Evolutionary conservation across 1,140 invertebrate species (phyloP).

Genomic region (Neelides sp.): DNA sequence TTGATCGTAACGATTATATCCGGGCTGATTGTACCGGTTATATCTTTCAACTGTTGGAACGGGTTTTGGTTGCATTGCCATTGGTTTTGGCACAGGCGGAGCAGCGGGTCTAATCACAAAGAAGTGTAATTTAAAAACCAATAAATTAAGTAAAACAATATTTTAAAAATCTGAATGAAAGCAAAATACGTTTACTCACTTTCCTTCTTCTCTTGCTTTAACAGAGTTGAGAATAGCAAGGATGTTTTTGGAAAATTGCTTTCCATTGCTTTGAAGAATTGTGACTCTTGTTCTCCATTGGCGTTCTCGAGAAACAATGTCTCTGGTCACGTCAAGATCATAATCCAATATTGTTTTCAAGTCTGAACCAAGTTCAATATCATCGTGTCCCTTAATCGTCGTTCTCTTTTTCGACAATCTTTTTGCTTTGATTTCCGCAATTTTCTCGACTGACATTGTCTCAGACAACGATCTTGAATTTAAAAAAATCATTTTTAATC

Average conservation of each 20-base stretch:
- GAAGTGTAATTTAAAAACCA: neutral
- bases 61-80: conserved; percentile 49
- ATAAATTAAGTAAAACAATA: neutral
- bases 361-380: conserved; percentile 66
- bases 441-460: conserved; percentile 93
- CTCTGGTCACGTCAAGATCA: conserved; percentile 89
- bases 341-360: conserved; percentile 80
- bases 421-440: conserved; percentile 95
- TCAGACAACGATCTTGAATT: conserved; percentile 68
- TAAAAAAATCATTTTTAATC: conserved; percentile 8
- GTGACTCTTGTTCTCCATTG: conserved; percentile 91
- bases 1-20: conserved; percentile 97
- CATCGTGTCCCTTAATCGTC: conserved; percentile 89
- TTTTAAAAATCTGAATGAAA: neutral
- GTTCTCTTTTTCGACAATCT: conserved; percentile 89
- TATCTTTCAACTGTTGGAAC: conserved; percentile 53
- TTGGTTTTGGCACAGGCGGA: conserved; percentile 50
- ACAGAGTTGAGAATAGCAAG: conserved; percentile 83
- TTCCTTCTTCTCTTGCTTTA: conserved; percentile 83
- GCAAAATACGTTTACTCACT: conserved; percentile 31
- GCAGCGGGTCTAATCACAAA: no score
- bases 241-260: conserved; percentile 88
- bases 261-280: conserved; percentile 87
- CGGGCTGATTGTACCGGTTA: conserved; percentile 51
- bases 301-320: conserved; percentile 85